Conservation (phyloP, 2,888 invertebrate species). For the Polydrusus cervinus region DNA sequence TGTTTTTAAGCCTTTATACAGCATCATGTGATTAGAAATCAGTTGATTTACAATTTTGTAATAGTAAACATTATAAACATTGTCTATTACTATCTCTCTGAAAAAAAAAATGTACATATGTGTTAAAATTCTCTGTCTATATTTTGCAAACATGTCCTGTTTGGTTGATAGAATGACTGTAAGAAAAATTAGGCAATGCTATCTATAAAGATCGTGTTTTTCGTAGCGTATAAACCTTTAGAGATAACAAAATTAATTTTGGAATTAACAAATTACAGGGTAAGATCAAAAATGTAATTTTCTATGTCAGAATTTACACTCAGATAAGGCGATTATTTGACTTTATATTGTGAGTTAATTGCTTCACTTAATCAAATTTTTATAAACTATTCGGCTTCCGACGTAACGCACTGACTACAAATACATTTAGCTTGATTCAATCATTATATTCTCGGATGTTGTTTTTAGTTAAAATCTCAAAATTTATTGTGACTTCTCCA, state of each 20-base stretch:
- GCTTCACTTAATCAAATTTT: too few relatives aligned
- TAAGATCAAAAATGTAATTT: neutral
- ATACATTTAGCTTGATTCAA: too few relatives aligned
- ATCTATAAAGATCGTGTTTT: neutral
- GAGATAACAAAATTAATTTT: conserved; percentile 18
- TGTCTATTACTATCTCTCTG: neutral
- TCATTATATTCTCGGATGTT: too few relatives aligned
- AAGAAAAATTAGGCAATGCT: neutral
- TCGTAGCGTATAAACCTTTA: conserved; percentile 10
- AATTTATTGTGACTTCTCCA: neutral
- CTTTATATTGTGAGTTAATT: too few relatives aligned
- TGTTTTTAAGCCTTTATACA: too few relatives aligned
- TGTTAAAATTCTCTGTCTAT: neutral
- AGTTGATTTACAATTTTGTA: neutral
- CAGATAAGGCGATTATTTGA: neutral
- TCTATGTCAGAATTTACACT: neutral
- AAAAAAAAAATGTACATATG: too few relatives aligned
- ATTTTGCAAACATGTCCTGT: neutral
- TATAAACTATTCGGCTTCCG: too few relatives aligned
- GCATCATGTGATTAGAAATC: too few relatives aligned
- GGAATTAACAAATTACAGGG: neutral
- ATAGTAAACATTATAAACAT: neutral
- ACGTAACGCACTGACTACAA: too few relatives aligned
- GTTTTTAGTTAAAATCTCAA: too few relatives aligned
- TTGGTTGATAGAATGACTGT: neutral